Conservation (phyloP, 1,140 invertebrate species). For the Lasioglossum albipes region DNA sequence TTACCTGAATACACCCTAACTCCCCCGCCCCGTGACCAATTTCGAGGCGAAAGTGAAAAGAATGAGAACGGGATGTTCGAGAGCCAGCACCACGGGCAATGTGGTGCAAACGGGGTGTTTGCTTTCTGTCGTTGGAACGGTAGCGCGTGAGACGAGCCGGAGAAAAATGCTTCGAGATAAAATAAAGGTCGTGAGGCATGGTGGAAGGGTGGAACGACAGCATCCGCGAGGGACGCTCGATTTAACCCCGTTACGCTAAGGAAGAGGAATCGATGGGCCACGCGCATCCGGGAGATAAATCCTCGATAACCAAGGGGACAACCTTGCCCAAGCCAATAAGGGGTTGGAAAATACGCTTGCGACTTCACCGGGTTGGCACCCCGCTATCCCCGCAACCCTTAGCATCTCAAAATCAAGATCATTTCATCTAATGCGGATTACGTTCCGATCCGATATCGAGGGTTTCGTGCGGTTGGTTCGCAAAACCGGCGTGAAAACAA, state of each 20-base stretch:
- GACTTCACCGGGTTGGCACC: conserved; percentile 54
- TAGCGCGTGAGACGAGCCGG: conserved; percentile 6
- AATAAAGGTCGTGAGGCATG: conserved; percentile 58
- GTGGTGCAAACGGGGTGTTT: background rate
- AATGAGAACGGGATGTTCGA: too few species aligned
- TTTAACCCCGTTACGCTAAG: conserved; percentile 65
- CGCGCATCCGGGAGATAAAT: conserved; percentile 67
- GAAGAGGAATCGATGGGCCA: conserved; percentile 67
- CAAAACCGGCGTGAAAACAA: conserved; percentile 17
- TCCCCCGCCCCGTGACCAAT: too few species aligned
- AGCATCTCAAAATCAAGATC: conserved; percentile 27
- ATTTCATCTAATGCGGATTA: conserved; percentile 22
- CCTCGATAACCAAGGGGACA: conserved; percentile 64
- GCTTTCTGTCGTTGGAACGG: conserved; percentile 7
- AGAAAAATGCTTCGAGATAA: conserved; percentile 57
- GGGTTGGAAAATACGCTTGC: conserved; percentile 54
- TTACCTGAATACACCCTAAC: too few species aligned
- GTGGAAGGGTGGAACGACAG: conserved; percentile 56
- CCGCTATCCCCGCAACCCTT: background rate
- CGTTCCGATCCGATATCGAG: conserved; percentile 7
- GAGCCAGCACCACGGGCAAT: background rate
- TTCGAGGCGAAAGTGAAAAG: too few species aligned
- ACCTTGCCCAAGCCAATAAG: conserved; percentile 58
- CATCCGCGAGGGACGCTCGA: conserved; percentile 65
- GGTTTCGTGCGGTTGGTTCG: too few species aligned